Percentiles rank a stretch among this genome's conserved stretches.
These are phyloP conservation scores for Triplophysa tibetana DNA, from an alignment of 2,113 vertebrate genomes.

Conservation along the genomic window DNA sequence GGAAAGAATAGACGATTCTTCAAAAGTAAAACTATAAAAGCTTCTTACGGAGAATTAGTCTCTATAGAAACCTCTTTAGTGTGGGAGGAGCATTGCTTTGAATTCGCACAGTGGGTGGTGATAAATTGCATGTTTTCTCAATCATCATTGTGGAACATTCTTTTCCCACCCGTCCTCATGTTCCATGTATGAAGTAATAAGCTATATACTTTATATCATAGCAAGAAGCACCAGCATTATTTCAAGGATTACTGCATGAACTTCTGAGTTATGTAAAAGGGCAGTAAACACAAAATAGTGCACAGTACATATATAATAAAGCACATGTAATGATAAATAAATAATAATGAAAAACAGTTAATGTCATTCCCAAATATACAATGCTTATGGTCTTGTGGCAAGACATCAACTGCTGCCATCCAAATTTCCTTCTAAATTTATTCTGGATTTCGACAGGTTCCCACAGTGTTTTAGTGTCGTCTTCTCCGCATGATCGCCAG, in stretches of 20 bases:
- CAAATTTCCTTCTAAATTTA: no score
- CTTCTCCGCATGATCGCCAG: not conserved
- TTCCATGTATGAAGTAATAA: no score
- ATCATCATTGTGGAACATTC: not conserved
- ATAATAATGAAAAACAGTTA: no score
- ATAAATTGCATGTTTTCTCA: not conserved
- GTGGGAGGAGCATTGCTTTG: not conserved
- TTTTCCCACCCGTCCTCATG: not conserved
- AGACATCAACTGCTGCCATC: not conserved
- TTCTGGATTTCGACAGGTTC: not conserved
- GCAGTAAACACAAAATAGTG: no score
- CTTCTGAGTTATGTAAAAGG: no score
- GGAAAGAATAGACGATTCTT: constrained; percentile 4
- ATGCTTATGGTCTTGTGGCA: no score
- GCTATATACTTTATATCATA: not conserved
- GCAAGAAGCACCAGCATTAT: not conserved
- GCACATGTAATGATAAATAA: no score
- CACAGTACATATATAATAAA: no score
- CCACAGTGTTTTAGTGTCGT: not conserved
- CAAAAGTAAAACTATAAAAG: not conserved
- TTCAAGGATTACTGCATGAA: not conserved
- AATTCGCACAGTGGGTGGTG: not conserved
- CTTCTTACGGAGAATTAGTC: not conserved
- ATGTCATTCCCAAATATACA: no score
- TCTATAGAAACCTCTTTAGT: constrained; percentile 12